A percentile compares a stretch with the other conserved stretches of the same genome.
Conservation (phyloP, 2,888 invertebrate genomes). For the Synergus umbraculus region DNA sequence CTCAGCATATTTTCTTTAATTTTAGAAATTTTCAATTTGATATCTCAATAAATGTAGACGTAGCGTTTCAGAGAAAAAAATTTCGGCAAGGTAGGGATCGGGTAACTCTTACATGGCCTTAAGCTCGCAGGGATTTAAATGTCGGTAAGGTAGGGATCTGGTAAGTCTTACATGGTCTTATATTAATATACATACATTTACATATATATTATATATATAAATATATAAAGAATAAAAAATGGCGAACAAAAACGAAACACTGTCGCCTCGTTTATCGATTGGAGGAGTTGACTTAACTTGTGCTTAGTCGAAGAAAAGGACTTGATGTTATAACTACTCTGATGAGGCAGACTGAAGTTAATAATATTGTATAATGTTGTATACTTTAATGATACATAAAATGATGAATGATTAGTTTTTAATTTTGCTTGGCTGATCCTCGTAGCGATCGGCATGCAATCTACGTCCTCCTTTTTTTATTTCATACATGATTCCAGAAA, state of each 20-base stretch:
- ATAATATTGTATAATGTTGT: constrained; percentile 45
- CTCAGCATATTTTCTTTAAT: no score
- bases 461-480: constrained; percentile 50
- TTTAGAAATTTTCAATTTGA: no score
- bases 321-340: constrained; percentile 53
- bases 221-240: neutral
- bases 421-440: constrained; percentile 47
- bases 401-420: constrained; percentile 44
- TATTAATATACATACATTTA: neutral
- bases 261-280: constrained; percentile 50
- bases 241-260: constrained; percentile 37
- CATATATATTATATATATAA: neutral
- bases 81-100: no score
- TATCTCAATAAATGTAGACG: no score
- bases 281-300: constrained; percentile 51
- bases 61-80: no score
- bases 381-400: constrained; percentile 47
- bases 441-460: constrained; percentile 41
- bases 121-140: no score
- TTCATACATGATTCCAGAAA: constrained; percentile 50
- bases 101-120: no score
- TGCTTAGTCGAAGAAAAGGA: constrained; percentile 50
- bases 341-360: constrained; percentile 55
- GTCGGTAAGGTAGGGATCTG: no score
- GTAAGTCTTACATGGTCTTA: neutral